Conservation (phyloP, 2,888 invertebrate genomes). For the Campoplex nolae region DNA sequence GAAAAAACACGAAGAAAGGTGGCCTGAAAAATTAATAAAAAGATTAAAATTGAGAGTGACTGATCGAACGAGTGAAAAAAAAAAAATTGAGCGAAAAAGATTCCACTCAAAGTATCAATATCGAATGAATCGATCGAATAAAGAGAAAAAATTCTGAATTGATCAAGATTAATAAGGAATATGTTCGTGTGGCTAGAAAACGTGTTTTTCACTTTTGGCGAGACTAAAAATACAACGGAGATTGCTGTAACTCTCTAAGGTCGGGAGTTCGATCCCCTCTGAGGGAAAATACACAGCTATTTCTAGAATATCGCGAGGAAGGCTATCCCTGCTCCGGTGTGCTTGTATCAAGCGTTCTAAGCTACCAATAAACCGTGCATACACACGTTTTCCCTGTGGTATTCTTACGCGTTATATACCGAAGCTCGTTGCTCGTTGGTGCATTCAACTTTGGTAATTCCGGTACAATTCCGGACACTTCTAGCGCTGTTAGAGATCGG, state of each 20-base stretch:
- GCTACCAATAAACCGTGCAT: slow-evolving; percentile 57
- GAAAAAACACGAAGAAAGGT: not conserved
- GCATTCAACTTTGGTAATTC: slow-evolving; percentile 64
- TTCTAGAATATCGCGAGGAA: slow-evolving; percentile 78
- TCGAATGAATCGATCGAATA: not conserved
- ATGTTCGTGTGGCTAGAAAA: slow-evolving; percentile 47
- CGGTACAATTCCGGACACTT: slow-evolving; percentile 5
- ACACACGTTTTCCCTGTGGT: slow-evolving; percentile 52
- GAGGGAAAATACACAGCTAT: slow-evolving; percentile 81
- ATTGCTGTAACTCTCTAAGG: slow-evolving; percentile 74
- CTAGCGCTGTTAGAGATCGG: slow-evolving; percentile 15
- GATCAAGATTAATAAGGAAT: not conserved
- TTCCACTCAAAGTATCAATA: not conserved
- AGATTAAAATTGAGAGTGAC: not conserved
- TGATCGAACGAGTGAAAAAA: not conserved
- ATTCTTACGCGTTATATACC: slow-evolving; percentile 47
- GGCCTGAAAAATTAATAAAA: not conserved
- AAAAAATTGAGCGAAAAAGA: not conserved
- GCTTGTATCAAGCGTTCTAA: slow-evolving; percentile 57
- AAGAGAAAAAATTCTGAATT: not conserved
- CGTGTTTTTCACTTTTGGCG: slow-evolving; percentile 56
- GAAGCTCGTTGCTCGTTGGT: slow-evolving; percentile 32
- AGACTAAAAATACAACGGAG: slow-evolving; percentile 64
- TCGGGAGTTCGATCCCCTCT: slow-evolving; percentile 83
- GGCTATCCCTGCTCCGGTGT: slow-evolving; percentile 59